Evolutionary conservation across 2,888 invertebrate genomes (phyloP).

Genomic region (Cheilosia impressa): DNA sequence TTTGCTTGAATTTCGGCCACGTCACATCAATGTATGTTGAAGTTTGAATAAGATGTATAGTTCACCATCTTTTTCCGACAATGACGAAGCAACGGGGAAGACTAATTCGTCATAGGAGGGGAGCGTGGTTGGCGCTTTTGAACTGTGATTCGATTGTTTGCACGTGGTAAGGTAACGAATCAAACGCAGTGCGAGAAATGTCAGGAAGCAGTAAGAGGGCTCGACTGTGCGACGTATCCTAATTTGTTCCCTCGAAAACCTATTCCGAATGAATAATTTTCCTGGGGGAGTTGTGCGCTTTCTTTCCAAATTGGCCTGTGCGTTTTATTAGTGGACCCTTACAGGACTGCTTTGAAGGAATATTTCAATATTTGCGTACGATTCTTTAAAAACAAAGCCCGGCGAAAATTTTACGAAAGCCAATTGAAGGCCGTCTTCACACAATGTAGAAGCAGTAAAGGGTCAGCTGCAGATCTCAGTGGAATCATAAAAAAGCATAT

Average conservation of each 20-base stretch:
- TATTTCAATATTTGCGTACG: too few species aligned
- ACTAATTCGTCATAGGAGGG: too few species aligned
- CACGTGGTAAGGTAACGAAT: not conserved
- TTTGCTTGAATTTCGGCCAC: not conserved
- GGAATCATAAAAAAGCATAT: too few species aligned
- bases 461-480: too few species aligned
- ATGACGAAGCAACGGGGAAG: not conserved
- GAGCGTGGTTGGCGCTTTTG: not conserved
- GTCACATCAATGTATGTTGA: not conserved
- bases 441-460: too few species aligned
- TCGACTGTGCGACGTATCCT: not conserved
- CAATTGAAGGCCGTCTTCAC: too few species aligned
- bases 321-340: too few species aligned
- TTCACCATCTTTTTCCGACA: not conserved
- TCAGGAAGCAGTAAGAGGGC: not conserved
- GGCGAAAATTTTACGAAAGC: too few species aligned
- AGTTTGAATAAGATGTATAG: not conserved
- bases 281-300: not conserved
- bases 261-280: not conserved
- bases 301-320: too few species aligned
- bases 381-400: too few species aligned
- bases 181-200: not conserved
- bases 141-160: not conserved
- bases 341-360: too few species aligned
- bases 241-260: not conserved